Evolutionary conservation across 2,888 invertebrate genomes (phyloP), one percentile per base, ranked within the genome.

Genomic region (Argyra leucocephala): DNA sequence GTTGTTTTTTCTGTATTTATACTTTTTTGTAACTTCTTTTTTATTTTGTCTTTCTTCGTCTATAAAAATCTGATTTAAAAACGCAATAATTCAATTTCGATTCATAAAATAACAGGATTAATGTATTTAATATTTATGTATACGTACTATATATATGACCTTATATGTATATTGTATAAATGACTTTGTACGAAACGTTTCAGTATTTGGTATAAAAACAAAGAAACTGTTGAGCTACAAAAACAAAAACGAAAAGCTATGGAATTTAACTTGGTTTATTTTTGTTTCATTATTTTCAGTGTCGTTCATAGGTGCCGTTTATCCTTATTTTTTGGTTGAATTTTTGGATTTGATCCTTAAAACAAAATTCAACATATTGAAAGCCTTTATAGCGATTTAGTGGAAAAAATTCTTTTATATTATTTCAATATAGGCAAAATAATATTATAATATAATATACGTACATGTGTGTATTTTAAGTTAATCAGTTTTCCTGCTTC

Each of bases 41-140:
- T 48, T 48, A 18, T 48, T 48, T 6, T n/a, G 5, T 18, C n/a
- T 15, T 48, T 48, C 18, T 48, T 18, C 48, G 18, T 48, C 48
- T 48, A 48, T 48, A 48, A 48, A 48, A 48, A 48, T 48, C 48
- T 18, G 48, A 48, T 48, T 48, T 48, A 48, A 48, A 18, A 48
- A 48, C 48, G 48, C n/a, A 15, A 18, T 18, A 48, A 48, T 48
- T 48, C 48, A 48, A 48, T 48, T 48, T 48, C 48, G n/a, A 48
- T 48, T 48, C 48, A 48, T 48, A 48, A 48, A 48, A 48, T 48
- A 48, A 48, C 48, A 18, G 15, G 48, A 48, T 48, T 48, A n/a
- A 48, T 48, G n/a, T 48, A 48, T 48, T 18, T 18, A 48, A 9
- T 31, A 31, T 48, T 48, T 48, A 18, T 48, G 18, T 5, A 48